These are phyloP conservation scores for Opisthocomus hoazin DNA, from an alignment of 2,113 vertebrate genomes.

Conservation along the genomic window DNA sequence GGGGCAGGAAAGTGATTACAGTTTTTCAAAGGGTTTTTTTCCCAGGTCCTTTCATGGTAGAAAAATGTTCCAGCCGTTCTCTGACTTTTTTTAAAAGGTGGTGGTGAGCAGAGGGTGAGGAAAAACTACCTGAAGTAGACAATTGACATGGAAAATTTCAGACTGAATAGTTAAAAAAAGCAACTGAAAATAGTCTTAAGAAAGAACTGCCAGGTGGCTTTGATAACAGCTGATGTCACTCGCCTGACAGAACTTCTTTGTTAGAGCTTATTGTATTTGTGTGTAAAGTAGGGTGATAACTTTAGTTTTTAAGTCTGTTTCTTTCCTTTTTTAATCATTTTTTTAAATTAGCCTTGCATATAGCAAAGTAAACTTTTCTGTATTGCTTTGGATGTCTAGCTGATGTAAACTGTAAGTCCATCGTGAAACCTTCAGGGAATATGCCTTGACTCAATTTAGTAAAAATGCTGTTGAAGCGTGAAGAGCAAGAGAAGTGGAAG, in stretches of 20 bases:
- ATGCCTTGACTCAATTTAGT: constrained; percentile 21
- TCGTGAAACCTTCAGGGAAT: constrained; percentile 18
- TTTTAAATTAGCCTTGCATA: background rate
- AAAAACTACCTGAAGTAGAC: background rate
- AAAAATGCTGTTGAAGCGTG: constrained; percentile 33
- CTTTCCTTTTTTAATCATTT: background rate
- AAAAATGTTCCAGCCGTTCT: background rate
- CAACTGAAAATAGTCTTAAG: background rate
- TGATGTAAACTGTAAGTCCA: background rate
- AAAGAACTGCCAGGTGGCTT: background rate
- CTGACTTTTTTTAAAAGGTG: background rate
- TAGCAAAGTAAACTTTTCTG: background rate
- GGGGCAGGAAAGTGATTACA: background rate
- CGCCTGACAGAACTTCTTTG: background rate
- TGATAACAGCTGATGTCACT: background rate
- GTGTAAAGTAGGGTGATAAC: background rate
- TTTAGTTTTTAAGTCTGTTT: background rate
- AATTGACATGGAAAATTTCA: background rate
- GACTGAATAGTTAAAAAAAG: background rate
- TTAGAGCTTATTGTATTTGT: background rate
- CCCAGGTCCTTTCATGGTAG: background rate
- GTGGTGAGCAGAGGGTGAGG: background rate
- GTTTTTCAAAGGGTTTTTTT: background rate
- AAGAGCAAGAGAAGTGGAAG: constrained; percentile 54
- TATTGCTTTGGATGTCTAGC: background rate